Conservation (phyloP, 2,113 vertebrate species). For the Crypturellus undulatus region DNA sequence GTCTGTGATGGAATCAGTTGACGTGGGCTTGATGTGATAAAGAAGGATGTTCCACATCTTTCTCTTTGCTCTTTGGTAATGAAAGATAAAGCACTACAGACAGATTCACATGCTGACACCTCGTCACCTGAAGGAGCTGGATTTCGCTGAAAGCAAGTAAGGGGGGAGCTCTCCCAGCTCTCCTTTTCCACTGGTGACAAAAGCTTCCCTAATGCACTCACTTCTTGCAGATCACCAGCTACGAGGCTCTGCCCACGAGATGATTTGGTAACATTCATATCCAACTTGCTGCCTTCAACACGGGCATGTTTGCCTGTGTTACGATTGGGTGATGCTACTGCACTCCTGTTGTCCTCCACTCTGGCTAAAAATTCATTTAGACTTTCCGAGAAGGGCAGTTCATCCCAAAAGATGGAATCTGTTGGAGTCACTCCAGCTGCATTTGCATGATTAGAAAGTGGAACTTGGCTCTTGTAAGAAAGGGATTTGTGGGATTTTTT, state of each 20-base stretch:
- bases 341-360: conserved; percentile 46
- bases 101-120: not conserved
- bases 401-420: conserved; percentile 71
- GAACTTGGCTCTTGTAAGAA: not conserved
- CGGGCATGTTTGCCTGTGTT: not conserved
- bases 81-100: not conserved
- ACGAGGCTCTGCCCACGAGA: not conserved
- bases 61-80: not conserved
- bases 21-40: not conserved
- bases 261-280: not conserved
- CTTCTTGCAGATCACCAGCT: not conserved
- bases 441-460: not conserved
- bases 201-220: not conserved
- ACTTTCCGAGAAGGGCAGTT: conserved; percentile 82
- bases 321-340: not conserved
- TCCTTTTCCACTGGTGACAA: not conserved
- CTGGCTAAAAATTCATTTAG: conserved; percentile 77
- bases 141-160: not conserved
- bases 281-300: not conserved
- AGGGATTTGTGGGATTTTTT: not conserved
- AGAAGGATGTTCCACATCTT: not conserved
- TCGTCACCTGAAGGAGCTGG: not conserved
- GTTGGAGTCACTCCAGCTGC: not conserved
- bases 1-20: not conserved
- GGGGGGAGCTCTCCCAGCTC: not conserved